Percentiles rank a stretch among this genome's conserved stretches.
Evolutionary conservation across 2,888 invertebrate genomes (phyloP).

Genomic region (Temnothorax ravouxi): DNA sequence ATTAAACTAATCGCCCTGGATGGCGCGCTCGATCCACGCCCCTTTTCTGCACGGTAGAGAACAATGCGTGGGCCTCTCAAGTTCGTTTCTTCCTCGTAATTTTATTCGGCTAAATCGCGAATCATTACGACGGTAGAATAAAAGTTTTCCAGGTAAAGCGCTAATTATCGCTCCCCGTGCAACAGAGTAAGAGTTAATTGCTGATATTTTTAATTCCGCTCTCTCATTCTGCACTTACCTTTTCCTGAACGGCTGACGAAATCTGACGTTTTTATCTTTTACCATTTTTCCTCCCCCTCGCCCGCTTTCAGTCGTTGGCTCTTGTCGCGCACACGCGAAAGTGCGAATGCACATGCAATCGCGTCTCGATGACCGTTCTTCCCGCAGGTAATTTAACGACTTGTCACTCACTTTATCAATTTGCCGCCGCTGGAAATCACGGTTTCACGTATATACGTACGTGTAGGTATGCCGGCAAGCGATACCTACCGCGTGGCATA

Average conservation of each 20-base stretch:
- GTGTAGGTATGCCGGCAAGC: conserved; percentile 65
- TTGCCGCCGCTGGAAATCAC: conserved; percentile 75
- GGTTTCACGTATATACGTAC: conserved; percentile 69
- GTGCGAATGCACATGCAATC: conserved; percentile 71
- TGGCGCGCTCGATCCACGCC: not conserved
- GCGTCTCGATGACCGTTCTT: conserved; percentile 76
- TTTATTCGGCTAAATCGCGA: conserved; percentile 13
- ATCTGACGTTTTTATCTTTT: not conserved
- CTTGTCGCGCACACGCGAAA: conserved; percentile 65
- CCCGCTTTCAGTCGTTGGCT: conserved; percentile 8
- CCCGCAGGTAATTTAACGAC: conserved; percentile 82
- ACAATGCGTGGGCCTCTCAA: not conserved
- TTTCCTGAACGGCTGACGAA: not conserved
- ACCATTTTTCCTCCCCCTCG: not conserved
- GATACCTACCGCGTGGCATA: conserved; percentile 64
- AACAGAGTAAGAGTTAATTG: not conserved
- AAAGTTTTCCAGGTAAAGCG: conserved; percentile 17
- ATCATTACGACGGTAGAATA: not conserved
- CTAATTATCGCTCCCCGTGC: not conserved
- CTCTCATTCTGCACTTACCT: not conserved
- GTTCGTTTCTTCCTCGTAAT: conserved; percentile 10
- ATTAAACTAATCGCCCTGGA: conserved; percentile 3
- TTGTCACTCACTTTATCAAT: conserved; percentile 84
- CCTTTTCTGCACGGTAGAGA: conserved; percentile 6
- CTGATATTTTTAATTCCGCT: conserved; percentile 6